Evolutionary conservation across 2,888 invertebrate species (phyloP), one percentile per base, ranked within the genome.

Genomic region (Amorpha juglandis): DNA sequence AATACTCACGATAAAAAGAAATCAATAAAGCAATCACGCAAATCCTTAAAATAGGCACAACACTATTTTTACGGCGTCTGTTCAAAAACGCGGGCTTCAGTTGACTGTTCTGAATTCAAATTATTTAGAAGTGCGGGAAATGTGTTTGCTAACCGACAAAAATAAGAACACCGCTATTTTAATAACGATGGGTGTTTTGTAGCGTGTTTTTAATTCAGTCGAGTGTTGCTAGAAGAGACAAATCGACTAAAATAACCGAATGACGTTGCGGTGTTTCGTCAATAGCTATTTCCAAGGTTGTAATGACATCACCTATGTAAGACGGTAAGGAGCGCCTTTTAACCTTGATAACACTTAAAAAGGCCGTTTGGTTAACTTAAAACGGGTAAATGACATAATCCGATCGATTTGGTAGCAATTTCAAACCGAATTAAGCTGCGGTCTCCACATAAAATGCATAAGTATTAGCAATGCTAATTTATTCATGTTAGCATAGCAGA

Each of bases 241-340:
- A 87, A 85, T 84, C 81, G 80, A 86, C 88, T 67, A 85, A 89
- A 89, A 89, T 89, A 89, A 75, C 73, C 69, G 6, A 67, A 66
- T 89, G 86, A 88, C 87, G 89, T 87, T 83, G 88, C 71, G 55
- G 68, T 70, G 72, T 74, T 78, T 78, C 53, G 52, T 33, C 74
- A 70, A 58, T 72, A 69, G 75, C 75, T 78, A 77, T 50, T 77
- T 76, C 68, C 87, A 87, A 88, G 88, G 88, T 72, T 79, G 72
- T n/a, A 19, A 58, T 62, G 58, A 68, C 64, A 68, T 68, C 68
- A 68, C 33, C 38, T 35, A 21, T 55, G 47, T 27, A 47, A 33
- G 52, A 19, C 58, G 19, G 12, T 38, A 58, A 58, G 58, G 58
- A 58, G 58, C 58, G 58, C 58, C 42, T 16, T 55, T 38, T 38